phyloP scores from a whole-genome alignment of 2,797 vertebrate genomes.

The Enteromius paludinosus region DNA sequence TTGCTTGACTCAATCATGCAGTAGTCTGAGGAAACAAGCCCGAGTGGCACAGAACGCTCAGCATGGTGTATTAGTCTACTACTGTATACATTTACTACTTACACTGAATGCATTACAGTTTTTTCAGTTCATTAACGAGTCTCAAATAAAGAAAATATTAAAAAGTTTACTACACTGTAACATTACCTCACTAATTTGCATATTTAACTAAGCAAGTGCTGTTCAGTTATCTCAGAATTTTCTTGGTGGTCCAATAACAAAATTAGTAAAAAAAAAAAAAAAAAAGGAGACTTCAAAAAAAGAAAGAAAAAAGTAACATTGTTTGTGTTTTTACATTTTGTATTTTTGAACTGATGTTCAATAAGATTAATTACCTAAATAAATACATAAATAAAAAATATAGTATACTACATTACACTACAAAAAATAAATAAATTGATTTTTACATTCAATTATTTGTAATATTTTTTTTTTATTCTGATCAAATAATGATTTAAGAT shows the following conservation, averaged over 20 bases:
- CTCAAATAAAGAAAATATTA: background rate
- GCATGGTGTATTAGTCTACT: background rate
- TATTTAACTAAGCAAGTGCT: background rate
- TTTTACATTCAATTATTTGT: too few species aligned
- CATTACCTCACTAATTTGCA: background rate
- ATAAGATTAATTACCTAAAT: background rate
- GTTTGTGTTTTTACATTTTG: background rate
- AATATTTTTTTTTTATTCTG: too few species aligned
- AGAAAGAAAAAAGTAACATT: too few species aligned
- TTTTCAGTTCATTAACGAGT: background rate
- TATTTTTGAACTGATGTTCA: background rate
- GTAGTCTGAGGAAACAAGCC: background rate
- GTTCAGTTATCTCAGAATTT: background rate
- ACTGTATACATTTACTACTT: background rate
- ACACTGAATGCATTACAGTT: background rate
- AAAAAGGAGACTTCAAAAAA: too few species aligned
- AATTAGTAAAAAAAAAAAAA: too few species aligned
- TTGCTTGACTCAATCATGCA: background rate
- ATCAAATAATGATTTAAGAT: too few species aligned
- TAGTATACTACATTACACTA: too few species aligned
- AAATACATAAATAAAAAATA: too few species aligned
- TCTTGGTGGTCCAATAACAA: background rate
- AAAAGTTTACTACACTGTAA: background rate
- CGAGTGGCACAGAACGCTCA: background rate
- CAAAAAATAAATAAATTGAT: too few species aligned